Evolutionary conservation across 1,140 invertebrate genomes (phyloP).

Genomic region (Drosophila ohnishii): DNA sequence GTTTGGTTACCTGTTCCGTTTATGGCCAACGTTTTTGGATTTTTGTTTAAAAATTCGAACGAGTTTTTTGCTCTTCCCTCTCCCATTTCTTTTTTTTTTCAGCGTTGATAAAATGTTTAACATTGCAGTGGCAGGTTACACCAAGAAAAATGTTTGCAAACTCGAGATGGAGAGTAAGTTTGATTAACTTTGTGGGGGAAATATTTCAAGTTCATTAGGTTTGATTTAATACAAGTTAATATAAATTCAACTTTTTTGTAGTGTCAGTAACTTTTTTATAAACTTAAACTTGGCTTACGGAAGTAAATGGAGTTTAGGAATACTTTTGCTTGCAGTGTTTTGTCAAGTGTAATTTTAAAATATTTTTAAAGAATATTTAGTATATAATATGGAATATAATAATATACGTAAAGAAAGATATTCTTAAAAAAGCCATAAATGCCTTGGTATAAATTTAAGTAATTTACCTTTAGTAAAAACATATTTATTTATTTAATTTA

Average conservation of each 20-base stretch:
- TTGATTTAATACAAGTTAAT: neutral
- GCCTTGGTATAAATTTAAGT: too few relatives aligned
- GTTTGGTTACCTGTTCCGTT: constrained; percentile 55
- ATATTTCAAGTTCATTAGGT: neutral
- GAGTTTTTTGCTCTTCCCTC: constrained; percentile 33
- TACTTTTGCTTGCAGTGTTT: neutral
- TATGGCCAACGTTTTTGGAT: constrained; percentile 40
- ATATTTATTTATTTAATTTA: too few relatives aligned
- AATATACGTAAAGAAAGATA: neutral
- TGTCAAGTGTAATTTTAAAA: neutral
- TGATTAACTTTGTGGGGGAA: too few relatives aligned
- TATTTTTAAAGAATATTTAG: neutral
- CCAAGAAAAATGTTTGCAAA: neutral
- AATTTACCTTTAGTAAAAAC: too few relatives aligned
- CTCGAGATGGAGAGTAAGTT: too few relatives aligned
- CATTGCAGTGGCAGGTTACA: constrained; percentile 56
- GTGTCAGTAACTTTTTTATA: neutral
- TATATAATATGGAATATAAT: neutral
- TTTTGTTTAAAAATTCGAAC: constrained; percentile 51
- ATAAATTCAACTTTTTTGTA: neutral
- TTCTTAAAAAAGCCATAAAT: too few relatives aligned
- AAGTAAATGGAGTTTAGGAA: neutral
- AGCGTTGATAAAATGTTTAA: constrained; percentile 69
- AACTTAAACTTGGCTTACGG: neutral
- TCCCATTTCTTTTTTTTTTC: neutral